Conservation (phyloP, 35 echinoderm and acorn worm genomes). For the Apostichopus parvimensis region DNA sequence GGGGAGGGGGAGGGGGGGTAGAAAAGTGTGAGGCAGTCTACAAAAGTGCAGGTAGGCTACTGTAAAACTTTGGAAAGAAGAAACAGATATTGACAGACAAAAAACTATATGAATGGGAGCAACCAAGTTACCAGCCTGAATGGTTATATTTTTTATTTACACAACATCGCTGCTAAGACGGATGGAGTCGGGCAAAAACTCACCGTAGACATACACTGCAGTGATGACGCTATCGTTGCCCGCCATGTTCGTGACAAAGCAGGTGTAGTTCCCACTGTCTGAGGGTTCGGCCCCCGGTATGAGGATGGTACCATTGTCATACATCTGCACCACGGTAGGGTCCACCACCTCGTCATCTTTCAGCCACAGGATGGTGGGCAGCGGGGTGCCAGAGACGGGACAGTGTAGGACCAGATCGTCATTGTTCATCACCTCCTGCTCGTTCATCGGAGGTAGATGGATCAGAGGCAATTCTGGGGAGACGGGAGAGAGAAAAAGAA, state of each 20-base stretch:
- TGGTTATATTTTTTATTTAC: no score
- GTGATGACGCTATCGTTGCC: slow-evolving; percentile 71
- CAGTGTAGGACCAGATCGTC: slow-evolving; percentile 67
- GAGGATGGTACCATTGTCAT: slow-evolving; percentile 61
- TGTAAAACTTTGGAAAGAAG: no score
- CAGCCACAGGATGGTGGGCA: slow-evolving; percentile 76
- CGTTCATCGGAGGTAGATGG: slow-evolving; percentile 11
- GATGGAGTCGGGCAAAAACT: background rate
- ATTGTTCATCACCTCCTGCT: slow-evolving; percentile 16
- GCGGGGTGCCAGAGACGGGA: slow-evolving; percentile 68
- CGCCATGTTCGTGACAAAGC: slow-evolving; percentile 72
- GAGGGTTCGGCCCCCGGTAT: background rate
- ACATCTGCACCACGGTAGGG: slow-evolving; percentile 17
- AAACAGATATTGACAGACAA: no score
- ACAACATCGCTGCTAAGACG: no score
- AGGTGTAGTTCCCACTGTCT: slow-evolving; percentile 80
- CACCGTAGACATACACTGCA: slow-evolving; percentile 68
- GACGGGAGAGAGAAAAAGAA: background rate
- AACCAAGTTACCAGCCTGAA: no score
- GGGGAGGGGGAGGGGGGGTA: no score
- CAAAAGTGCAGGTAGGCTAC: no score
- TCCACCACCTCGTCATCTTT: slow-evolving; percentile 69
- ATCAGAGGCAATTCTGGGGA: slow-evolving; percentile 55
- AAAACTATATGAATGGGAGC: background rate
- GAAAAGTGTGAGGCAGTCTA: no score